Percentiles rank a stretch among this genome's conserved stretches.
phyloP scores from a whole-genome alignment of 2,888 invertebrate species.

The Eupsilia transversa region DNA sequence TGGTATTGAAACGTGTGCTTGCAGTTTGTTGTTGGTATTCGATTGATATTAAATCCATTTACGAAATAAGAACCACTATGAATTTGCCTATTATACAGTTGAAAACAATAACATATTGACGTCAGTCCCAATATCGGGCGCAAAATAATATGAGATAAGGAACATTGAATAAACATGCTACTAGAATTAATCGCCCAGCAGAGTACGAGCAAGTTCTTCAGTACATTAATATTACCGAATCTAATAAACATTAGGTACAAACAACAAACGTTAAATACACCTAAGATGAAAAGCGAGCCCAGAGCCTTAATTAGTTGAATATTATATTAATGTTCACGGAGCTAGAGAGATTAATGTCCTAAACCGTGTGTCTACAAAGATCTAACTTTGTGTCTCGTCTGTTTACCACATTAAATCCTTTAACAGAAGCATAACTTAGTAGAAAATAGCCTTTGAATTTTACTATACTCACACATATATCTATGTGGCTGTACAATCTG shows the following conservation, averaged over 20 bases:
- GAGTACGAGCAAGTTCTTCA: neutral
- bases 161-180: neutral
- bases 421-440: constrained; percentile 20
- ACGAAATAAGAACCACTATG: neutral
- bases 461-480: neutral
- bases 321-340: constrained; percentile 41
- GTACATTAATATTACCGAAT: constrained; percentile 6
- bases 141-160: neutral
- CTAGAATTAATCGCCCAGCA: neutral
- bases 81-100: neutral
- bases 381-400: constrained; percentile 18
- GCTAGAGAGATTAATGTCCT: constrained; percentile 32
- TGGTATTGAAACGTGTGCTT: neutral
- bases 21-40: neutral
- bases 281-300: constrained; percentile 34
- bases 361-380: constrained; percentile 31
- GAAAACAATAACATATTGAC: neutral
- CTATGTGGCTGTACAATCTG: neutral
- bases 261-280: constrained; percentile 10
- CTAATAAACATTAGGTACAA: constrained; percentile 19
- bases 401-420: constrained; percentile 25
- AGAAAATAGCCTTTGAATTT: constrained; percentile 19
- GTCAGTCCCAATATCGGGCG: neutral
- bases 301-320: constrained; percentile 49
- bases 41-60: neutral